phyloP scores from a whole-genome alignment of 1,140 invertebrate species.

The Ips typographus region DNA sequence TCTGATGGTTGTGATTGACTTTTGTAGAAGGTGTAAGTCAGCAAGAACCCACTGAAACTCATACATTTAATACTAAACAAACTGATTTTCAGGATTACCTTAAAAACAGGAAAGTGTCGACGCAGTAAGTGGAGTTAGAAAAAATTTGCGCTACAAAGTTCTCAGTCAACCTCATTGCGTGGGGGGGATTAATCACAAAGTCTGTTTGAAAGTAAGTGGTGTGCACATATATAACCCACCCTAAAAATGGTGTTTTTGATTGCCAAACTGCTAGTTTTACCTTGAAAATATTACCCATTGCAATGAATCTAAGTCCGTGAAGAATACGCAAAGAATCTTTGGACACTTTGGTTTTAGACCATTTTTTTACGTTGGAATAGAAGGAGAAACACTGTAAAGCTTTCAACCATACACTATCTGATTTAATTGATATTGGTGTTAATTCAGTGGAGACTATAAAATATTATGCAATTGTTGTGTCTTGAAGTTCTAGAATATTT shows the following conservation, averaged over 20 bases:
- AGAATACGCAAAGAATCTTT: slow-evolving; percentile 46
- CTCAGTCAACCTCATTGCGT: slow-evolving; percentile 46
- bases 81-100: slow-evolving; percentile 33
- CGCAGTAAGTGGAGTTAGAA: slow-evolving; percentile 52
- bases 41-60: slow-evolving; percentile 54
- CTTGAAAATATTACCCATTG: slow-evolving; percentile 47
- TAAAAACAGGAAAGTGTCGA: slow-evolving; percentile 57
- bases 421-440: too few species aligned
- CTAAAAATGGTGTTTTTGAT: neutral
- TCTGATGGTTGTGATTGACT: neutral
- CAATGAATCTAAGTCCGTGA: slow-evolving; percentile 54
- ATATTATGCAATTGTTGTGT: too few species aligned
- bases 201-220: slow-evolving; percentile 52
- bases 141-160: slow-evolving; percentile 49
- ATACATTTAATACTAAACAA: slow-evolving; percentile 1
- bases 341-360: slow-evolving; percentile 44
- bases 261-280: neutral
- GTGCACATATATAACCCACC: slow-evolving; percentile 55
- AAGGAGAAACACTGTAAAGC: slow-evolving; percentile 54
- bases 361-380: slow-evolving; percentile 48
- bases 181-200: slow-evolving; percentile 47
- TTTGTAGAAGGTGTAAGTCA: slow-evolving; percentile 53
- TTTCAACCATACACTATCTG: slow-evolving; percentile 21
- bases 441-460: too few species aligned
- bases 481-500: too few species aligned